Evolutionary conservation across 2,113 vertebrate genomes (phyloP).

Genomic region (Corapipo altera): DNA sequence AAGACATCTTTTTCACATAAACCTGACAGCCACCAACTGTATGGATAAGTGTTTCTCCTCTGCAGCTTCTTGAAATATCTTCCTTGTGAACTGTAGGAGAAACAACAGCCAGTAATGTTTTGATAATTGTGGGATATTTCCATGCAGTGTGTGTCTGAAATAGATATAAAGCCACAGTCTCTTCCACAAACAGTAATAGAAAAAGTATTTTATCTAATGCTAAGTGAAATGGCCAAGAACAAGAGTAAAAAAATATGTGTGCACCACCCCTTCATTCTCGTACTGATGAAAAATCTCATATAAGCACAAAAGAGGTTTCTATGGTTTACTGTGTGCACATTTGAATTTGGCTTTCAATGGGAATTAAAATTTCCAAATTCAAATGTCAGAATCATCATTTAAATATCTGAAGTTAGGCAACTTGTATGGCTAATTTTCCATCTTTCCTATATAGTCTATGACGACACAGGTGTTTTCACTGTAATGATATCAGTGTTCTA

Average conservation of each 20-base stretch:
- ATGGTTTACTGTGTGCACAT: background rate
- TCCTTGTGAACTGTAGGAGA: background rate
- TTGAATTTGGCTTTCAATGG: background rate
- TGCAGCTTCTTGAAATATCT: background rate
- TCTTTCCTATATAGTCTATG: background rate
- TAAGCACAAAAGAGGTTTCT: background rate
- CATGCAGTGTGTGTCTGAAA: background rate
- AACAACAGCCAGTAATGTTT: background rate
- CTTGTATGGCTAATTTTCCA: background rate
- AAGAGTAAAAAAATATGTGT: background rate
- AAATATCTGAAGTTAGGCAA: background rate
- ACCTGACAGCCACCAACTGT: background rate
- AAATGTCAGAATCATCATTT: background rate
- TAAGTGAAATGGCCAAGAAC: background rate
- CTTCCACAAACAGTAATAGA: background rate
- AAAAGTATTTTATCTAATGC: conserved; percentile 1
- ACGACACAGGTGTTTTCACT: background rate
- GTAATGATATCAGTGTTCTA: background rate
- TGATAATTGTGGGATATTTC: conserved; percentile 3
- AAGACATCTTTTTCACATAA: background rate
- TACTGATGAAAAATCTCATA: background rate
- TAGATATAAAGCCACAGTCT: background rate
- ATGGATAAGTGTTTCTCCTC: background rate
- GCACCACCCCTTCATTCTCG: background rate
- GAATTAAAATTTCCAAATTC: background rate